Conservation (phyloP, 2,797 vertebrate genomes). For the Decapterus maruadsi region DNA sequence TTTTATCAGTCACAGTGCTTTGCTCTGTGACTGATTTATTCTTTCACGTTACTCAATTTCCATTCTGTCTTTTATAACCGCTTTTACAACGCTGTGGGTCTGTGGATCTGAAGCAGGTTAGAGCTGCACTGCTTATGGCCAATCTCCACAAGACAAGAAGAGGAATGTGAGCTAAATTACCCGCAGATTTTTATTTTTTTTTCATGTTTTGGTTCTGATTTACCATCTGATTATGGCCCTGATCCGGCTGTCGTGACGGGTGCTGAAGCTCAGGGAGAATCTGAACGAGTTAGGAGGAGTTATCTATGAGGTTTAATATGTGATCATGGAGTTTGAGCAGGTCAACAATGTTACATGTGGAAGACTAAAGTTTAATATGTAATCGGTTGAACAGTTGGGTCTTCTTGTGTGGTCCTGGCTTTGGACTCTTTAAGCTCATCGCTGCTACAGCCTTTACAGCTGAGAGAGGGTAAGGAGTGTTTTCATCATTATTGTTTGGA, state of each 20-base stretch:
- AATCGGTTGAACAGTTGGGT: background rate
- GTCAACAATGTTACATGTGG: background rate
- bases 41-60: conserved; percentile 49
- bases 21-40: conserved; percentile 47
- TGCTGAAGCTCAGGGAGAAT: background rate
- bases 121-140: background rate
- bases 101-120: conserved; percentile 7
- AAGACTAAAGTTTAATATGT: background rate
- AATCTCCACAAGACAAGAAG: background rate
- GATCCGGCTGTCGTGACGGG: background rate
- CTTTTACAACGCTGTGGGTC: conserved; percentile 23
- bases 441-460: no score
- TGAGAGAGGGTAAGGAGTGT: no score
- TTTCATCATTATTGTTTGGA: background rate
- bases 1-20: conserved; percentile 69
- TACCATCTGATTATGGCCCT: background rate
- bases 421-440: no score
- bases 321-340: background rate
- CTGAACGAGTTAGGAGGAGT: background rate
- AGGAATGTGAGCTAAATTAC: conserved; percentile 5
- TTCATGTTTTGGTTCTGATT: conserved; percentile 5
- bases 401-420: background rate
- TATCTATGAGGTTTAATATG: no score
- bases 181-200: background rate
- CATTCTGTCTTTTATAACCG: conserved; percentile 33